Evolutionary conservation across 2,797 vertebrate species (phyloP).

Genomic region (Danionella dracula): DNA sequence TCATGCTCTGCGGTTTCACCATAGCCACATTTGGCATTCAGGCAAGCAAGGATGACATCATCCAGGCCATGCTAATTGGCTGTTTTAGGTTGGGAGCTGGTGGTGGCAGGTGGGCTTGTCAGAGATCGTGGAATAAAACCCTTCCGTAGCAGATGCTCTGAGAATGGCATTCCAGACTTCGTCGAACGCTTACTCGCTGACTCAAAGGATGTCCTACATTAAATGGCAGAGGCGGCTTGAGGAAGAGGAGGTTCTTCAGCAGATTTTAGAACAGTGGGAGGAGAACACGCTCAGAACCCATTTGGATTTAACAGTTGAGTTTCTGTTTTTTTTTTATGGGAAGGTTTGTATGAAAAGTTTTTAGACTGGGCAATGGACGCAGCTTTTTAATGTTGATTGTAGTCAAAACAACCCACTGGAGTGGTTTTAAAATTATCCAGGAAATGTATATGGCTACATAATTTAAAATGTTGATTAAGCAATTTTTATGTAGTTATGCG

Average conservation of each 20-base stretch:
- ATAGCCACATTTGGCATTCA: conserved; percentile 47
- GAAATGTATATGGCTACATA: too few species aligned
- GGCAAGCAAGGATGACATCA: conserved; percentile 56
- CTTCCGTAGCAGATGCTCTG: conserved; percentile 21
- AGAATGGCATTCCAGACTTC: not conserved
- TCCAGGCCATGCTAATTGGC: conserved; percentile 49
- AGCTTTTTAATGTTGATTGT: not conserved
- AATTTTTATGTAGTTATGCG: too few species aligned
- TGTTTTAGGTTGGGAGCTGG: conserved; percentile 13
- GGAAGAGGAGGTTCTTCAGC: conserved; percentile 62
- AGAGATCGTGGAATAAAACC: conserved; percentile 28
- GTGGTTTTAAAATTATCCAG: too few species aligned
- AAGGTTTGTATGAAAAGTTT: not conserved
- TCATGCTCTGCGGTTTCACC: conserved; percentile 9
- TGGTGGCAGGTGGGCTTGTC: conserved; percentile 45
- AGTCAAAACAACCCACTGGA: too few species aligned
- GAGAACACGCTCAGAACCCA: conserved; percentile 59
- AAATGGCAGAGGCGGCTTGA: conserved; percentile 61
- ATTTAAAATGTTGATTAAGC: too few species aligned
- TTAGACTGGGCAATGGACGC: not conserved
- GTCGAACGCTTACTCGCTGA: not conserved
- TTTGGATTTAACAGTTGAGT: conserved; percentile 72
- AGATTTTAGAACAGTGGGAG: conserved; percentile 58
- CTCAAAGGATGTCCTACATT: conserved; percentile 60
- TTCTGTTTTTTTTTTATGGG: conserved; percentile 41